phyloP scores from a whole-genome alignment of 2,797 vertebrate species.

The Phrynocephalus vlangalii region DNA sequence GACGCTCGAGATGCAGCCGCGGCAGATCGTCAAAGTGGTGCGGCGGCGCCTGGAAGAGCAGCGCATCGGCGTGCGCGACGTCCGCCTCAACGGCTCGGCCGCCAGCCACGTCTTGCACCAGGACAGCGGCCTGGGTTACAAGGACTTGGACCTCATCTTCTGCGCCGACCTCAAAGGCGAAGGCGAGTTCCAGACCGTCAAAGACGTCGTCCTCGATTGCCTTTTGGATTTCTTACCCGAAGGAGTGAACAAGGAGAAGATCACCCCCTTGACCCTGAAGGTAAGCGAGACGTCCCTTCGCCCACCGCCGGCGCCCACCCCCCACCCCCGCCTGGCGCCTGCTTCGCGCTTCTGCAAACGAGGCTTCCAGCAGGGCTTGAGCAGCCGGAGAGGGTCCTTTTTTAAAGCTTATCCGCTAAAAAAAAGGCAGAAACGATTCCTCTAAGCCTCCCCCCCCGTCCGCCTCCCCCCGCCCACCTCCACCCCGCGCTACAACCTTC shows the following conservation, averaged over 20 bases:
- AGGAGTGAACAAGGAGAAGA: constrained; percentile 98
- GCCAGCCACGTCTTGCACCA: constrained; percentile 96
- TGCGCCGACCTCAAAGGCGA: constrained; percentile 94
- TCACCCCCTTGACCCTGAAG: constrained; percentile 95
- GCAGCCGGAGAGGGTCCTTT: no score
- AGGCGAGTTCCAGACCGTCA: constrained; percentile 96
- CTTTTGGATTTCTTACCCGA: constrained; percentile 98
- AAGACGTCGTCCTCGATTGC: constrained; percentile 97
- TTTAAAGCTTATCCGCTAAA: background rate
- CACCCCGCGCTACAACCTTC: no score
- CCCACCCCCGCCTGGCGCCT: no score
- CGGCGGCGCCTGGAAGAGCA: constrained; percentile 92
- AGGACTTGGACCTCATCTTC: constrained; percentile 99
- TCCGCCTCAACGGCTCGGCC: constrained; percentile 95
- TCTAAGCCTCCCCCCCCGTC: no score
- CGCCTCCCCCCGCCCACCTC: background rate
- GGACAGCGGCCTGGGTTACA: constrained; percentile 96
- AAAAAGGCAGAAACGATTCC: background rate
- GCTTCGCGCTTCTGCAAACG: no score
- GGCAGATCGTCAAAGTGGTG: constrained; percentile 96
- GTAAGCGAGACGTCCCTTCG: constrained; percentile 74
- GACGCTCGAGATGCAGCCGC: constrained; percentile 94
- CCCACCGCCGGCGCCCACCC: no score
- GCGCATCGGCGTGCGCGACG: constrained; percentile 90
- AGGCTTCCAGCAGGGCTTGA: no score